Evolutionary conservation across 2,888 invertebrate species (phyloP), one percentile per base, ranked within the genome.

Genomic region (Amiota minor): DNA sequence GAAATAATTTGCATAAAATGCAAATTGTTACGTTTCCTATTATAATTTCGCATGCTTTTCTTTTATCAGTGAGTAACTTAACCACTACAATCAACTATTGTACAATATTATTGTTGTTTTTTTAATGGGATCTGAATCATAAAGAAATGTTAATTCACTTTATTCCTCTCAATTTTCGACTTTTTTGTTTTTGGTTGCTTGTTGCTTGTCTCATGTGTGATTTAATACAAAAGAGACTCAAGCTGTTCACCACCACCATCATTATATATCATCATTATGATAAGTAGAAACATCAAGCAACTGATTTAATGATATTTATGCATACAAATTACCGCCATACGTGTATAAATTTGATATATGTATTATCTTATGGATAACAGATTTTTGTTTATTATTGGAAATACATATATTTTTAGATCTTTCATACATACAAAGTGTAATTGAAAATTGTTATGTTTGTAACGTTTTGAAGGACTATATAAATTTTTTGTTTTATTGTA

Each of bases 41-140:
- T 56, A 70, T 69, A 71, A 70, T 75, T 72, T 72, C 55, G 23
- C 67, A 75, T 75, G 14, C 45, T 12, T n/a, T 67, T 70, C 65
- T 18, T 47, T 47, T 12, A 59, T 35, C 6, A 35, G 35, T 35
- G 35, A 35, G 35, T 35, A 35, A 6, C 35, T 35, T 35, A 35
- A 35, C 35, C 35, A 35, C 35, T 35, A 35, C 35, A 35, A 35
- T 8, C 35, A 35, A 35, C 35, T 35, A 35, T 35, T 35, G 35
- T 35, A 35, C 3, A 2, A 46, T 35, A 55, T 55, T 55, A 14
- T 73, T 61, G 55, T 35, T 50, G 73, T 72, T 68, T 64, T 70
- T 68, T 53, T 18, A n/a, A 16, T 23, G n/a, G 64, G 4, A 12
- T 59, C 11, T 18, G 46, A 47, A 16, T 56, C 56, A 70, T 45